Evolutionary conservation across 2,797 vertebrate species (phyloP).

Genomic region (Emydoidea blandingii): DNA sequence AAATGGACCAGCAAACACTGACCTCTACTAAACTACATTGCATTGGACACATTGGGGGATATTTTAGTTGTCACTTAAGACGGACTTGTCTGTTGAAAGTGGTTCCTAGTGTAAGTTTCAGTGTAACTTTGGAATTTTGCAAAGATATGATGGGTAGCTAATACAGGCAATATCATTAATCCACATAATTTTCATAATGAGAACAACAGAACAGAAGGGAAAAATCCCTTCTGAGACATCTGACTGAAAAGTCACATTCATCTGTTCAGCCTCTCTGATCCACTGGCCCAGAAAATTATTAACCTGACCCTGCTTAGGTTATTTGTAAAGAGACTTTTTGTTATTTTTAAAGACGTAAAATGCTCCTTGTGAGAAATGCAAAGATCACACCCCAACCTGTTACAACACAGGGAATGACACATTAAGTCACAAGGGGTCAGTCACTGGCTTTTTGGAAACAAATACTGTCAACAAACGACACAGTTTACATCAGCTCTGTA

Average conservation of each 20-base stretch:
- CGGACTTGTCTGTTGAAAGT: background rate
- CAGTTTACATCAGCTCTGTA: background rate
- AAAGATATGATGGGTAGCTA: background rate
- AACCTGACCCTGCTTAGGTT: background rate
- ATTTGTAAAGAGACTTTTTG: background rate
- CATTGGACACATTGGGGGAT: background rate
- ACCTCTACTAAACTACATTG: background rate
- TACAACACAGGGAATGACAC: background rate
- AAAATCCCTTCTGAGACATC: background rate
- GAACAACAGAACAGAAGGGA: background rate
- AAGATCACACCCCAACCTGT: background rate
- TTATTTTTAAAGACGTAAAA: rapidly evolving
- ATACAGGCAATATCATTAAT: background rate
- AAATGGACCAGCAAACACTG: background rate
- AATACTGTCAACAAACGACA: background rate
- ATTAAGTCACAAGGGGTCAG: background rate
- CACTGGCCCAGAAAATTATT: background rate
- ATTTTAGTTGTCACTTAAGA: background rate
- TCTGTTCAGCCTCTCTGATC: background rate
- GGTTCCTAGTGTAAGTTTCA: background rate
- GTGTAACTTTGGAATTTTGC: background rate
- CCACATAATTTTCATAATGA: background rate
- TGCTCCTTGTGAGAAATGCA: background rate
- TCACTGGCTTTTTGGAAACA: slow-evolving; percentile 25
- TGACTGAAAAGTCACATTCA: background rate